Conservation (phyloP, 2,113 vertebrate genomes). For the Phyllostomus discolor region DNA sequence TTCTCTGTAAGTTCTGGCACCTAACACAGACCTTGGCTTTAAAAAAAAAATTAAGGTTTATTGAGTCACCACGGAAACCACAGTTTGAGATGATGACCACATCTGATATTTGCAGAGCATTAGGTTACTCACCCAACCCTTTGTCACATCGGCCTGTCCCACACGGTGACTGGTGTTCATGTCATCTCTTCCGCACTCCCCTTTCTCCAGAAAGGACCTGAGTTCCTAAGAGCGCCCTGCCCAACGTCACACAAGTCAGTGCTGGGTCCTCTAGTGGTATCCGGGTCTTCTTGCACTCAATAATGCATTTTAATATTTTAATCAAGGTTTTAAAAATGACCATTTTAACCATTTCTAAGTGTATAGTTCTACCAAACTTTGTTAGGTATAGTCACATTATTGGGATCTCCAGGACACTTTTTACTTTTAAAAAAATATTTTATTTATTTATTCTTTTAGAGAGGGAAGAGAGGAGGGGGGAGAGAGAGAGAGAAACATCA, state of each 20-base stretch:
- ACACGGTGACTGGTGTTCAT: background rate
- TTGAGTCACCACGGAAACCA: background rate
- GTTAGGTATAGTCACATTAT: background rate
- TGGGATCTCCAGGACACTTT: background rate
- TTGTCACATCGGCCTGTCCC: background rate
- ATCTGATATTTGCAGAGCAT: background rate
- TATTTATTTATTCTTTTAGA: no score
- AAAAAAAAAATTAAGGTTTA: background rate
- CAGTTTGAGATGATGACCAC: background rate
- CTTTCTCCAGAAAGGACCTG: background rate
- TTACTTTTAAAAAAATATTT: no score
- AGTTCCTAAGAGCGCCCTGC: background rate
- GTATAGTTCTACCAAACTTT: background rate
- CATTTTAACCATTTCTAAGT: background rate
- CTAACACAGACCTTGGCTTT: background rate
- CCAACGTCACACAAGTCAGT: background rate
- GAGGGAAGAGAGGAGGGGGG: no score
- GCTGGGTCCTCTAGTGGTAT: background rate
- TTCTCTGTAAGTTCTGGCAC: background rate
- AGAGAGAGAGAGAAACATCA: no score
- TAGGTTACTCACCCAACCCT: background rate
- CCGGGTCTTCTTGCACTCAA: background rate
- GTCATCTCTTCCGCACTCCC: background rate
- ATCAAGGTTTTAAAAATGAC: background rate
- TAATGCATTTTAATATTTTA: background rate